Base-by-base conservation (phyloP, 2,888 invertebrate genomes). In the Dimorphilus gyrociliatus region DNA sequence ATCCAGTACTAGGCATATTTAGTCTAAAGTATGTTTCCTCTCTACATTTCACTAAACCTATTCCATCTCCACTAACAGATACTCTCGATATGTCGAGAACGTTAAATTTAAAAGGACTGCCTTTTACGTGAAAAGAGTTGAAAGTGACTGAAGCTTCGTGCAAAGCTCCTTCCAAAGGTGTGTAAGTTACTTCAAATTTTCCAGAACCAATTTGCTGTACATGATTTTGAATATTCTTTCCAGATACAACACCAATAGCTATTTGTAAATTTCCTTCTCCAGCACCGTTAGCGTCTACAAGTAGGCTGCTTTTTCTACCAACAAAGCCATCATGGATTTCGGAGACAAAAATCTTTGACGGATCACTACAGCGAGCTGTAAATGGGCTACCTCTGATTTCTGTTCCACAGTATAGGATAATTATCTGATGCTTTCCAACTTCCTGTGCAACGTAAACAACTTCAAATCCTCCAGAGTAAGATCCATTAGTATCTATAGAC, bases 221-320 rank as follows among this genome's bases (percentile, higher is more conserved):
- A 10, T 44, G 37, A 29, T 44, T 45, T 24, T 35, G 34, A 16
- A 45, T 35, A 27, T 39, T 39, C 4, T 31, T 25, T 17, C 36
- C 35, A 7, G 26, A 28, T 6, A 35, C 33, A 8, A 28, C 53
- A 38, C 84, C 82, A 46, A 97, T 88, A 27, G 88, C 86, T 44
- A 94, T 92, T 66, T 94, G 92, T 43, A 94, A 68, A 36, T 59
- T 62, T 30, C 94, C 94, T 67, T 92, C 92, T 7, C 94, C 94
- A 27, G 92, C 88, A 60, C 85, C 79, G 40, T 82, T 82, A 3
- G 90, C 90, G 61, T 94, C 90, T 30, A 92, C 60, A 52, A 41
- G 23, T 32, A 44, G 37, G 37, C 82, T 85, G 3, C 88, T 81
- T 5, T 85, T 82, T 57, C 84, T 81, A 12, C 86, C 85, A 15